Conservation (phyloP, 30 jellyfish, hydroid and myxozoan genomes). For the Aurelia aurita complex sp. Pacific region DNA sequence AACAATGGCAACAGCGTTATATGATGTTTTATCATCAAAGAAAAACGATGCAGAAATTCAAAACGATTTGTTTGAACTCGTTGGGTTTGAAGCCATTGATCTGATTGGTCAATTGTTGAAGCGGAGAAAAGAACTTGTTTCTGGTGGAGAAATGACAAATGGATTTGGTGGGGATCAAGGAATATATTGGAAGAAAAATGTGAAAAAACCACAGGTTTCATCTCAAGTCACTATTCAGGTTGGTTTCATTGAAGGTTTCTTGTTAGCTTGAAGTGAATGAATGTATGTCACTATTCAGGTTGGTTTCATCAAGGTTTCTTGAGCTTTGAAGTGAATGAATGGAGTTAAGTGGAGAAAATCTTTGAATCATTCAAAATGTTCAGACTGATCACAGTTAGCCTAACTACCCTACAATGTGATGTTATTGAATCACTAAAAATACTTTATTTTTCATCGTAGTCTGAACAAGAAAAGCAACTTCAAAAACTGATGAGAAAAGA, state of each 20-base stretch:
- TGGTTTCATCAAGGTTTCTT: no score
- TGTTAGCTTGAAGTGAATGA: no score
- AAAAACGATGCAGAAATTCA: slow-evolving; percentile 87
- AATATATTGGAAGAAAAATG: not conserved
- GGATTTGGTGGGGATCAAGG: slow-evolving; percentile 15
- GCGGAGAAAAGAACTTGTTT: slow-evolving; percentile 58
- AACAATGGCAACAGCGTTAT: slow-evolving; percentile 66
- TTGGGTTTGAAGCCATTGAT: slow-evolving; percentile 96
- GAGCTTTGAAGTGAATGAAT: no score
- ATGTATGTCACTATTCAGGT: slow-evolving; percentile 91
- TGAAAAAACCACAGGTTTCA: slow-evolving; percentile 62
- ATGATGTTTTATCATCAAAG: slow-evolving; percentile 70
- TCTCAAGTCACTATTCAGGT: slow-evolving; percentile 96
- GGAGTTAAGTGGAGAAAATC: no score
- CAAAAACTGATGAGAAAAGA: slow-evolving; percentile 80
- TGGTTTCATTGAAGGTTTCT: no score
- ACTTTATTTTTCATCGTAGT: slow-evolving; percentile 26
- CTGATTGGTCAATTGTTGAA: slow-evolving; percentile 75
- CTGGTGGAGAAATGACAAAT: slow-evolving; percentile 19
- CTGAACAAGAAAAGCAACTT: slow-evolving; percentile 83
- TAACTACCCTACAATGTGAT: no score
- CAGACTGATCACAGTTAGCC: no score
- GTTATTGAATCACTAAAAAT: not conserved
- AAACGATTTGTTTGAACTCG: slow-evolving; percentile 89
- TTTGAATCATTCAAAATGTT: no score